Conservation (phyloP, 1,140 invertebrate genomes). For the Manduca sexta region DNA sequence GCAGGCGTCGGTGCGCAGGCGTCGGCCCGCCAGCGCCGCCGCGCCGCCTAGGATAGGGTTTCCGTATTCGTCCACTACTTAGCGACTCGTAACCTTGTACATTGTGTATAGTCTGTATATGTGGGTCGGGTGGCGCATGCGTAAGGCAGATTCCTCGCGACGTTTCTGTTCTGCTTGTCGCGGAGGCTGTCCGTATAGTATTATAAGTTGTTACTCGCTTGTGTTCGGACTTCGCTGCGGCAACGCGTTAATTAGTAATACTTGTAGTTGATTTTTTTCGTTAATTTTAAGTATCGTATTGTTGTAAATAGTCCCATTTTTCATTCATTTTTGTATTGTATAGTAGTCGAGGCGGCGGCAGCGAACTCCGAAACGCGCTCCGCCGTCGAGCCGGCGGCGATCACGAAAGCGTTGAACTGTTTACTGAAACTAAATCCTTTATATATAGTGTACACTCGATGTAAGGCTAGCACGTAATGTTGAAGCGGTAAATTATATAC, state of each 20-base stretch:
- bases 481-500: conserved; percentile 50
- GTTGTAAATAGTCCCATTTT: conserved; percentile 14
- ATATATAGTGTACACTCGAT: conserved; percentile 32
- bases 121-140: conserved; percentile 17
- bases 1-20: no score
- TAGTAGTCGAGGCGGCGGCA: conserved; percentile 13
- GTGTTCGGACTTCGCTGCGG: conserved; percentile 29
- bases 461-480: conserved; percentile 7
- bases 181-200: background rate
- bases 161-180: background rate
- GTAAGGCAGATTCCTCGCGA: conserved; percentile 26
- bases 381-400: conserved; percentile 12
- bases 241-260: conserved; percentile 17
- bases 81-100: conserved; percentile 42
- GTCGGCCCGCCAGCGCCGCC: conserved; percentile 1
- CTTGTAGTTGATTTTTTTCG: conserved; percentile 38
- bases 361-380: conserved; percentile 18
- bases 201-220: conserved; percentile 14
- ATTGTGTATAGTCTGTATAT: conserved; percentile 34
- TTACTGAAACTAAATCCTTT: conserved; percentile 7
- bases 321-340: conserved; percentile 17
- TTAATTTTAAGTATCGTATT: conserved; percentile 11
- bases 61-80: conserved; percentile 48
- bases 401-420: conserved; percentile 12
- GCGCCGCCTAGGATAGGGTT: conserved; percentile 21